phyloP scores from a whole-genome alignment of 2,113 vertebrate species.

The Marmota monax region DNA sequence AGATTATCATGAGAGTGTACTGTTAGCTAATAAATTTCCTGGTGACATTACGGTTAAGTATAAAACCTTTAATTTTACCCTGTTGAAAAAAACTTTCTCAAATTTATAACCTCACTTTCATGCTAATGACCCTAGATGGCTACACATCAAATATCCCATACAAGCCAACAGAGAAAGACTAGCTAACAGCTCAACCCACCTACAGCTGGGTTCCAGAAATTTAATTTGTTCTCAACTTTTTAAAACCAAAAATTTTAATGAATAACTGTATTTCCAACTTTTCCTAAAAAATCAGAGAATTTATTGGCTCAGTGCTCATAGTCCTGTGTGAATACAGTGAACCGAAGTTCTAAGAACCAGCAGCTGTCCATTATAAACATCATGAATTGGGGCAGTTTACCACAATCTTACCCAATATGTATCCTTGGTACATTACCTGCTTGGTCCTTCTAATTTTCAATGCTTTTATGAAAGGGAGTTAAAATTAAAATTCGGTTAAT shows the following conservation, averaged over 20 bases:
- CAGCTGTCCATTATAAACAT: not conserved
- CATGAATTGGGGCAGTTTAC: not conserved
- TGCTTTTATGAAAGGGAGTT: too few relatives aligned
- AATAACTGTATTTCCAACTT: not conserved
- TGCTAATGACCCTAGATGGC: not conserved
- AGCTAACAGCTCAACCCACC: not conserved
- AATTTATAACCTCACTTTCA: not conserved
- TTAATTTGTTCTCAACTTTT: slow-evolving; percentile 14
- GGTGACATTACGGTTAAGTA: not conserved
- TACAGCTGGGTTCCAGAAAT: not conserved
- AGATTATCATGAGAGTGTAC: not conserved
- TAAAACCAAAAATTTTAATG: not conserved
- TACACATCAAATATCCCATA: not conserved
- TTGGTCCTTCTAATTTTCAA: too few relatives aligned
- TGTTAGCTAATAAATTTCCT: slow-evolving; percentile 32
- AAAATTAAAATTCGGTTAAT: too few relatives aligned
- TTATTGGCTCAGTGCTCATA: not conserved
- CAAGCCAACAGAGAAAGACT: not conserved
- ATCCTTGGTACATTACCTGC: too few relatives aligned
- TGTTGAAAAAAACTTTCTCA: slow-evolving; percentile 23
- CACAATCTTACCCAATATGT: not conserved
- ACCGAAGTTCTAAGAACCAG: not conserved
- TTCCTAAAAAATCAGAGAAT: not conserved
- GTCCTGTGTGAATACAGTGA: not conserved
- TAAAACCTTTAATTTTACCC: slow-evolving; percentile 45